Conservation (phyloP, 1,140 invertebrate genomes). For the Ceratina australensis region DNA sequence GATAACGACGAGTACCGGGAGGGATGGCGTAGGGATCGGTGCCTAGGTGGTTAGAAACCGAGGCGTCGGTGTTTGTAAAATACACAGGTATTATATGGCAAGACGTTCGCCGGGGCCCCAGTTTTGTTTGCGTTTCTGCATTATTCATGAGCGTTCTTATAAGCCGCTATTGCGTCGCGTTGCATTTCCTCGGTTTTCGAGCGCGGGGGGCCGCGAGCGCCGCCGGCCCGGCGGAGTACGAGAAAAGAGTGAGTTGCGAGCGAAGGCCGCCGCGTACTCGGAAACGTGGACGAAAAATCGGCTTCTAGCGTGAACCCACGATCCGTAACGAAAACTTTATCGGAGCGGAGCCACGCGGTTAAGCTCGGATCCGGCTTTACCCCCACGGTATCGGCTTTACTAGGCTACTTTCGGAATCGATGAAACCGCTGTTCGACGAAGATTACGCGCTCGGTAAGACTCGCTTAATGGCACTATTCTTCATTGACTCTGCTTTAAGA, state of each 20-base stretch:
- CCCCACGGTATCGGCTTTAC: slow-evolving; percentile 43
- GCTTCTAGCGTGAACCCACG: slow-evolving; percentile 33
- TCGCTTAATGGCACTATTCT: slow-evolving; percentile 16
- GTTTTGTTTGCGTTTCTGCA: slow-evolving; percentile 73
- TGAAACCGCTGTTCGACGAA: slow-evolving; percentile 45
- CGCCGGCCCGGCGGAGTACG: not conserved
- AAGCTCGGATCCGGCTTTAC: slow-evolving; percentile 59
- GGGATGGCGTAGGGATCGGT: no score
- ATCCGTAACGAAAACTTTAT: slow-evolving; percentile 61
- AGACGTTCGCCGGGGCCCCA: slow-evolving; percentile 50
- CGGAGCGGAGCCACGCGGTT: slow-evolving; percentile 45
- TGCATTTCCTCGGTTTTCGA: slow-evolving; percentile 40
- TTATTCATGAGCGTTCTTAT: slow-evolving; percentile 77
- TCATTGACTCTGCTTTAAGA: not conserved
- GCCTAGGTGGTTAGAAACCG: not conserved
- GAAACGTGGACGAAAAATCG: slow-evolving; percentile 57
- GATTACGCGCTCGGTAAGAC: slow-evolving; percentile 30
- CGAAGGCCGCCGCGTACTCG: slow-evolving; percentile 1
- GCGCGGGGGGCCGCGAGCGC: not conserved
- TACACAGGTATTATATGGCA: slow-evolving; percentile 69
- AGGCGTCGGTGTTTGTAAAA: slow-evolving; percentile 66
- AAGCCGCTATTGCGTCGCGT: slow-evolving; percentile 71
- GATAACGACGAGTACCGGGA: slow-evolving; percentile 8
- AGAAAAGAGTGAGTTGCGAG: not conserved
- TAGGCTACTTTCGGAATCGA: slow-evolving; percentile 34